Percentiles rank a stretch among this genome's conserved stretches.
Conservation (phyloP, 1,140 invertebrate species). For the Lepidotrigona ventralis region DNA sequence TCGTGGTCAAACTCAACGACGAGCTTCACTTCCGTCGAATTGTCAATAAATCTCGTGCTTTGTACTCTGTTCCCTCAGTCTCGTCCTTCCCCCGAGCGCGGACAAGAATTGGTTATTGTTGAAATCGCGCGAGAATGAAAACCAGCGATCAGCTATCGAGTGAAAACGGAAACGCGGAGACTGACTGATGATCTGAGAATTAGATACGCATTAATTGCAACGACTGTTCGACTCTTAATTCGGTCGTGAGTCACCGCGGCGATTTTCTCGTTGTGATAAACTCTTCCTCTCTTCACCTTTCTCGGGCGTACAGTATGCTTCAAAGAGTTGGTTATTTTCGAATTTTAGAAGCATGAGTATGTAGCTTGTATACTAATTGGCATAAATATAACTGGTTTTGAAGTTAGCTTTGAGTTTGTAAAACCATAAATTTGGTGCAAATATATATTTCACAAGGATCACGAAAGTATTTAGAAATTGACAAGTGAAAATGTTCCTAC, state of each 20-base stretch:
- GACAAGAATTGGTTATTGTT: not conserved
- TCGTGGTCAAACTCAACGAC: not conserved
- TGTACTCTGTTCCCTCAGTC: not conserved
- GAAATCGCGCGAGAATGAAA: slow-evolving; percentile 8
- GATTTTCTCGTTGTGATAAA: slow-evolving; percentile 8
- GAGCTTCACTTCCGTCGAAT: slow-evolving; percentile 1
- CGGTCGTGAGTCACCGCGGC: not conserved
- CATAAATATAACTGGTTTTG: not conserved
- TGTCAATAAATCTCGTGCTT: slow-evolving; percentile 6
- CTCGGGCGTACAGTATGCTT: not conserved
- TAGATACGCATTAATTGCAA: not conserved
- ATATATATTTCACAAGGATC: too few species aligned
- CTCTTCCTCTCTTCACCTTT: not conserved
- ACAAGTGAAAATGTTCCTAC: too few species aligned
- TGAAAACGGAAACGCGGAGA: not conserved
- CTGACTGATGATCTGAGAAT: not conserved
- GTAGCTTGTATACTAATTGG: not conserved
- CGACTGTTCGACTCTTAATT: not conserved
- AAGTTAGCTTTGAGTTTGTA: too few species aligned
- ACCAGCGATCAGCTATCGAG: not conserved
- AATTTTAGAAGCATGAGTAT: not conserved
- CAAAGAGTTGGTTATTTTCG: not conserved
- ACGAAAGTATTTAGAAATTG: too few species aligned
- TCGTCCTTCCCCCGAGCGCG: too few species aligned
- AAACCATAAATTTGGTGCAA: too few species aligned